Conservation (phyloP, 2,797 vertebrate species). For the Microctenopoma stevenorrisi region DNA sequence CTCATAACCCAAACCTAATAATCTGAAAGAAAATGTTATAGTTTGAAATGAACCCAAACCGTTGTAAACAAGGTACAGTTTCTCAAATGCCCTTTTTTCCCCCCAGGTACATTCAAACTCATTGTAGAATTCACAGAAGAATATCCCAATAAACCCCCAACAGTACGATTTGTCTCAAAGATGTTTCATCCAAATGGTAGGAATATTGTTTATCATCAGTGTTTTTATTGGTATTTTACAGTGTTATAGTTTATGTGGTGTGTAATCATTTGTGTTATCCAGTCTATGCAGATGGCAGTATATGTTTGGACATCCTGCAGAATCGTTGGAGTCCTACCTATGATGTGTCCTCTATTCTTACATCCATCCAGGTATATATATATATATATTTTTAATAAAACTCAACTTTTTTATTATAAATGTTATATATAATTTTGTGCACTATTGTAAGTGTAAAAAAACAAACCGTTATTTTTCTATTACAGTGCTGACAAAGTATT, state of each 20-base stretch:
- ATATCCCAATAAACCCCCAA: constrained; percentile 98
- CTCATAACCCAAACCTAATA: no score
- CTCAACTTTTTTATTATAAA: no score
- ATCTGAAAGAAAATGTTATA: no score
- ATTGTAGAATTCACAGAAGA: constrained; percentile 99
- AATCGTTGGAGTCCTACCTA: constrained; percentile 99
- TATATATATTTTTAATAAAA: neutral
- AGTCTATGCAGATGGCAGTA: constrained; percentile 99
- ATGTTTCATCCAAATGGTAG: constrained; percentile 99
- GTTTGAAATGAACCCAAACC: no score
- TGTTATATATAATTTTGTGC: no score
- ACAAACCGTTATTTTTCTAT: no score
- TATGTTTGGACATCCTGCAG: constrained; percentile 99
- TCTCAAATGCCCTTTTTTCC: neutral
- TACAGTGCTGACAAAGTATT: neutral
- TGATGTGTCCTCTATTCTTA: constrained; percentile 98
- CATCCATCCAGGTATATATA: constrained; percentile 94
- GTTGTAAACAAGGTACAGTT: neutral
- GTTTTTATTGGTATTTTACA: neutral
- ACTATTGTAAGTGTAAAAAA: no score
- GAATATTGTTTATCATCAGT: constrained; percentile 23
- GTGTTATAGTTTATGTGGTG: neutral
- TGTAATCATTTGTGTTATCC: constrained; percentile 44
- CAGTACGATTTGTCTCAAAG: constrained; percentile 99
- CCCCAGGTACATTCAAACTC: constrained; percentile 97